Conservation (phyloP, 2,888 invertebrate genomes). For the Acanthosepion pharaonis region DNA sequence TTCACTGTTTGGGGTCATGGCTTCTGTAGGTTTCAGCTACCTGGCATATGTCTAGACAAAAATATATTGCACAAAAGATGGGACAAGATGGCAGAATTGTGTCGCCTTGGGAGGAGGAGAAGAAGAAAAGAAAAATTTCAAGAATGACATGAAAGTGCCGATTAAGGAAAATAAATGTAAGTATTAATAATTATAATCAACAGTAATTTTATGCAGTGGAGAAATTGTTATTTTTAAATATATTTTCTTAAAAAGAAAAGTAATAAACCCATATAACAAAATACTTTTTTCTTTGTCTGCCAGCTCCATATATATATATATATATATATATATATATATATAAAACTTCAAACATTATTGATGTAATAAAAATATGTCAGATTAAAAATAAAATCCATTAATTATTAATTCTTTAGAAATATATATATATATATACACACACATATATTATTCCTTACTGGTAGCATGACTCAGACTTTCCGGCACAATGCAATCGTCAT, state of each 20-base stretch:
- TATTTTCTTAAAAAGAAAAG: background rate
- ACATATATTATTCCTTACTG: too few relatives aligned
- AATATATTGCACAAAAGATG: background rate
- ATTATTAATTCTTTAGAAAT: too few relatives aligned
- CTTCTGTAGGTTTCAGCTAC: background rate
- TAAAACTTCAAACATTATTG: too few relatives aligned
- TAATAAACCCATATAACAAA: background rate
- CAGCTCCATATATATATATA: background rate
- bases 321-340: constrained; percentile 6
- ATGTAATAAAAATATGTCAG: too few relatives aligned
- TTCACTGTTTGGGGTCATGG: background rate
- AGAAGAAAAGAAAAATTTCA: background rate
- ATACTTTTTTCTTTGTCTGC: background rate
- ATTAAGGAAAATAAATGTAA: background rate
- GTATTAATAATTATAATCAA: background rate
- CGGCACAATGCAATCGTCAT: too few relatives aligned
- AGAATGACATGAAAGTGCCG: background rate
- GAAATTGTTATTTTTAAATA: background rate
- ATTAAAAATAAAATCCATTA: too few relatives aligned
- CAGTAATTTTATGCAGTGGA: background rate
- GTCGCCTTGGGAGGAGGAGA: constrained; percentile 18
- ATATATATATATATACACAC: background rate
- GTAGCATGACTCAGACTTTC: too few relatives aligned
- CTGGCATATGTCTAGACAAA: background rate
- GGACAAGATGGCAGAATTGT: background rate